These are phyloP conservation scores for Thryonomys swinderianus DNA, from an alignment of 2,113 vertebrate genomes.

Conservation along the genomic window DNA sequence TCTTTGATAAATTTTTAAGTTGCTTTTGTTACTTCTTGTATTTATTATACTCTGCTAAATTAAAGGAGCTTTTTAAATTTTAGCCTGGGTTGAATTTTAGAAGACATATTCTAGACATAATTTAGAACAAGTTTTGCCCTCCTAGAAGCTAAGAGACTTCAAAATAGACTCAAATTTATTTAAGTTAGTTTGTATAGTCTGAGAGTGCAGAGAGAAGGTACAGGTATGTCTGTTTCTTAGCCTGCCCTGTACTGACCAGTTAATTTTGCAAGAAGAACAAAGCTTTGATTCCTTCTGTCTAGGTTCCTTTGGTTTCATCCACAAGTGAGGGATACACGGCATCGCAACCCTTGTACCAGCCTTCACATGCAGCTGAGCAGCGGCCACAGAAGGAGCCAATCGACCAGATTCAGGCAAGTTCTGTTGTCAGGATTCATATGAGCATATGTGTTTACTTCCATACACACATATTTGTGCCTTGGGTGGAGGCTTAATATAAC, in stretches of 20 bases:
- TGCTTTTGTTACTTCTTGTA: not conserved
- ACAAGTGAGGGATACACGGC: constrained; percentile 91
- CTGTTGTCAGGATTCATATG: not conserved
- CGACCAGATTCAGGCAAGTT: constrained; percentile 94
- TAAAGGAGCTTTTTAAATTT: constrained; percentile 13
- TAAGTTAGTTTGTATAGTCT: not conserved
- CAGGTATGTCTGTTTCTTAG: not conserved
- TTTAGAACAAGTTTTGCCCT: not conserved
- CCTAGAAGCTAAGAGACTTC: not conserved
- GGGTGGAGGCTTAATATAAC: not conserved
- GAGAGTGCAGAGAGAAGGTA: not conserved
- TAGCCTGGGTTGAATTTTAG: constrained; percentile 7
- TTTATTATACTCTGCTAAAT: not conserved
- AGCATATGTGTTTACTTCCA: not conserved
- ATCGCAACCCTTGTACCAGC: constrained; percentile 93
- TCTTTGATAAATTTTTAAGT: not conserved
- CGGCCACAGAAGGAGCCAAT: constrained; percentile 92
- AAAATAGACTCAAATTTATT: not conserved
- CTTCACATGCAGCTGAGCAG: constrained; percentile 93
- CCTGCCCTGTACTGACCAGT: not conserved
- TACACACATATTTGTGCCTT: not conserved
- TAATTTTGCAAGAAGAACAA: constrained; percentile 23
- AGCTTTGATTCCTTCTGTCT: constrained; percentile 70
- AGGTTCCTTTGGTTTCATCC: constrained; percentile 94
- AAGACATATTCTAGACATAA: not conserved